Evolutionary conservation across 92 coral and sea anemone genomes (phyloP), one percentile per base, ranked within the genome.

Genomic region (Pocillopora grandis): DNA sequence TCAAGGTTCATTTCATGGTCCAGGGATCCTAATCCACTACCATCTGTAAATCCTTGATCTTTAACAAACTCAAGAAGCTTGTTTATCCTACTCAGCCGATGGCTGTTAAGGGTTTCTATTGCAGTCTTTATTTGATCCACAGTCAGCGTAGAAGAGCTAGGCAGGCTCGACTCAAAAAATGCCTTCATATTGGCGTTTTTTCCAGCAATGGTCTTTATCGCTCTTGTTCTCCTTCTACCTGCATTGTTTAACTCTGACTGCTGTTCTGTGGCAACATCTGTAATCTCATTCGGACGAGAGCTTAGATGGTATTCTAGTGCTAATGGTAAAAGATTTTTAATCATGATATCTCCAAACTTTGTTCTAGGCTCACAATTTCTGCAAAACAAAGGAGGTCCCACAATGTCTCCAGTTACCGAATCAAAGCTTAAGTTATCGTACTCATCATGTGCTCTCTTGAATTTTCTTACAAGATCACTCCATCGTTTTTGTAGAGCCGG

Each of bases 41-140:
- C 94, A 16, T 70, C 84, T 42, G 87, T 85, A 89, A 90, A 90
- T 59, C 94, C 92, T 64, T 93, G 97, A 35, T 90, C 80, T 56
- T 83, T 72, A 14, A 90, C 33, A 35, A 76, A 86, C 9, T 84
- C 83, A 19, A 93, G 81, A 13, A 93, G 63, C 0, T 65, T 20
- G 42, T 55, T 62, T 62, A 90, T 87, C 60, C 75, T 90, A 27
- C 56, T 62, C 36, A 72, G 89, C 60, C 88, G 84, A 61, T 66
- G 75, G 71, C 2, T 84, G 66, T 64, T 36, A 2, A 62, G 18
- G 5, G 58, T 21, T 2, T 52, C 58, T 33, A 56, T 67, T n/a
- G 76, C 80, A 15, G 33, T 35, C 4, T 49, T 23, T 14, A 58
- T 61, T 4, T 66, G 20, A 18, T 23, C 17, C n/a, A 0, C 27